Evolutionary conservation across 2,888 invertebrate species (phyloP), one percentile per base, ranked within the genome.

Genomic region (Cabera pusaria): DNA sequence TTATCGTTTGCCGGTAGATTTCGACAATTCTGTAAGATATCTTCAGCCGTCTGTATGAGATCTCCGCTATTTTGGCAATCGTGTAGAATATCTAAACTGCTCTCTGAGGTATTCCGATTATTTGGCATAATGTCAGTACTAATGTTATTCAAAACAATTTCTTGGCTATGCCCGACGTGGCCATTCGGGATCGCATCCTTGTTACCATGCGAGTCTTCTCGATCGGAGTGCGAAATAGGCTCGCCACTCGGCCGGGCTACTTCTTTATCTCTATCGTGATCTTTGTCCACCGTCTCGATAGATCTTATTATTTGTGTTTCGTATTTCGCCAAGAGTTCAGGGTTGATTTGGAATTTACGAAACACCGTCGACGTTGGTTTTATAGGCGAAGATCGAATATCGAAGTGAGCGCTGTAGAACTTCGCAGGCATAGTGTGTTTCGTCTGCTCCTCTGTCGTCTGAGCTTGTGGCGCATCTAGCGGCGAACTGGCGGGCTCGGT

Each of bases 331-430:
- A 85, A 61, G 46, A 82, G 75, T 31, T 80, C 77, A 1, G 84
- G 77, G 44, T 79, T 70, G 9, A 88, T 83, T 64, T 85, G 86
- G 44, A 88, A 84, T 51, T 83, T 86, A 16, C 70, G 69, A 34
- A 86, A 86, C n/a, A 77, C 64, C 6, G 81, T 72, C 0, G 86
- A 75, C 0, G 83, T 75, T 4, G 83, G 65, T 58, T 88, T 87
- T 32, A 88, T 86, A 1, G 87, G 87, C 1, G 87, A 87, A 1
- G 87, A 88, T 38, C 86, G 55, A 25, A 87, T 85, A 49, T 88
- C 86, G 29, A 88, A 88, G 58, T 87, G 86, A 21, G 87, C 58
- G 44, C 87, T 86, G 44, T 82, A 80, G 38, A 87, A 87, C 55
- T 81, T 72, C 29, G 71, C 56, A 38, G 78, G 59, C 19, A 56